Evolutionary conservation across 2,113 vertebrate species (phyloP).

Genomic region (Maccullochella peelii): DNA sequence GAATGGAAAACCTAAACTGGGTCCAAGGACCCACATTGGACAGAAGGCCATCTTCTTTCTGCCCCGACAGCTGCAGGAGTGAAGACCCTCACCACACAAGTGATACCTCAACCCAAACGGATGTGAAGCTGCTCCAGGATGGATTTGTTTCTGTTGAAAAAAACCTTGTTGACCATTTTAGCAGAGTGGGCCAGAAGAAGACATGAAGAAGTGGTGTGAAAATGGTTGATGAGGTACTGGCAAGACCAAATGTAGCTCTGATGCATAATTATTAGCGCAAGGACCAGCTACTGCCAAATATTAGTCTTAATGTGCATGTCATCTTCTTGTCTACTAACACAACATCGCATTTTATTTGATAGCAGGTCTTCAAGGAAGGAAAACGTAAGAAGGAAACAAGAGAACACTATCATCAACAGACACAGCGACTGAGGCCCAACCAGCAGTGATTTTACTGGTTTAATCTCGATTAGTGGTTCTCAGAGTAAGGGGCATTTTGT

Average conservation of each 20-base stretch:
- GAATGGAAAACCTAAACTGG: constrained; percentile 90
- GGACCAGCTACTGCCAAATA: neutral
- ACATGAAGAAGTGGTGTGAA: neutral
- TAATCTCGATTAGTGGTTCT: neutral
- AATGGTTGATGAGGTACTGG: neutral
- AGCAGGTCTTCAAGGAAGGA: neutral
- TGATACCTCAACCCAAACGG: fast-evolving
- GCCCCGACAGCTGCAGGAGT: constrained; percentile 85
- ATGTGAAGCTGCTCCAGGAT: neutral
- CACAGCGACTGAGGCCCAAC: neutral
- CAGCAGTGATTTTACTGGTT: neutral
- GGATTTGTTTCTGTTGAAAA: neutral
- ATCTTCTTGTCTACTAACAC: neutral
- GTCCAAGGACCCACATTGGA: constrained; percentile 90
- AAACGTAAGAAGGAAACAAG: neutral
- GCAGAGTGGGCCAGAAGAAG: neutral
- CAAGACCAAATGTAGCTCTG: neutral
- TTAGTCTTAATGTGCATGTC: too few relatives aligned
- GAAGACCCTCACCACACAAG: neutral
- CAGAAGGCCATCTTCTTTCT: constrained; percentile 96
- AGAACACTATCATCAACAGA: neutral
- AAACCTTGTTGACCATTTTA: neutral
- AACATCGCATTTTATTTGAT: neutral
- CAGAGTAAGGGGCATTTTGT: neutral
- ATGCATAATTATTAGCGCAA: neutral